Base-by-base conservation (phyloP, 2,888 invertebrate genomes). In the Drosophila macrospina region DNA sequence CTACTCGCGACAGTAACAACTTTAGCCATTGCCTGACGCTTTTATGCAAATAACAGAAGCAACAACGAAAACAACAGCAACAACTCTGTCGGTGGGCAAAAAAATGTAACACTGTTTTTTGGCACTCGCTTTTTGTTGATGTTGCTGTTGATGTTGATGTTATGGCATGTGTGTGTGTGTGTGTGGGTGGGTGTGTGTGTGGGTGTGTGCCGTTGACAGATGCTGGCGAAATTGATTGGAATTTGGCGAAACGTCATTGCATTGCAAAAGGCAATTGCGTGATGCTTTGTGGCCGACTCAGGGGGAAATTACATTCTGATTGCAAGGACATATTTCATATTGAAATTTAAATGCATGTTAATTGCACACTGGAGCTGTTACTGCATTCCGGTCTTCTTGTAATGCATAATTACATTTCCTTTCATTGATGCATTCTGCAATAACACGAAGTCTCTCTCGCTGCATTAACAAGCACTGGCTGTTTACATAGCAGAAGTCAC, bases 31-130 rank as follows among this genome's bases (percentile, higher is more conserved):
- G 48, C 39, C 37, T 54, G 54, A 45, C 56, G 62, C 52, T 68
- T 75, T 74, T 68, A 77, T 78, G 71, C 80, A 78, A 79, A 78
- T 79, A 75, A 34, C 65, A 59, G 52, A 6, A 50, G 8, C 52
- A 54, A n/a, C 45, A 47, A 15, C 42, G 52, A n/a, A 16, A 34
- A 11, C 37, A 44, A n/a, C 37, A 44, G 10, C 37, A 48, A 39
- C 42, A 47, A 39, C 10, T 16, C n/a, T 34, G 32, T 42, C 55
- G 36, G 28, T 42, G 45, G 36, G 28, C 34, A 37, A 48, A 44
- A 56, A 50, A 39, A 13, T 61, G 61, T 69, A 20, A 60, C 51
- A 15, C 16, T 60, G n/a, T 69, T 68, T 66, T 61, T 61, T 47
- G 61, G 47, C 32, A 5, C 24, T 26, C 10, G n/a, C 37, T 34